Percentiles rank a stretch among this genome's conserved stretches.
phyloP scores from a whole-genome alignment of 2,888 invertebrate genomes.

The Danaus chrysippus region DNA sequence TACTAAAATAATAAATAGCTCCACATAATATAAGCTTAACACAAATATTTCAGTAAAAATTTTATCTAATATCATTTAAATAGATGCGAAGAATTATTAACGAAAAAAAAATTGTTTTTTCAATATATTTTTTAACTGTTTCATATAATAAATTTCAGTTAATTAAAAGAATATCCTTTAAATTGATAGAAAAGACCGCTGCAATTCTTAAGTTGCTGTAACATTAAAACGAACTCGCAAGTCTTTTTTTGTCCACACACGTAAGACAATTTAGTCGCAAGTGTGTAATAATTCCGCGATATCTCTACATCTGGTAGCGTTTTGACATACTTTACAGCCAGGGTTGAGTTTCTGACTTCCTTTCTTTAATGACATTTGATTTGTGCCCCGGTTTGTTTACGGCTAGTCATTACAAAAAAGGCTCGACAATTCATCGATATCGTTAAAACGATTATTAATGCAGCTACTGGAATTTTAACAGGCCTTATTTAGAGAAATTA shows the following conservation, averaged over 20 bases:
- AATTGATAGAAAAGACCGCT: too few species aligned
- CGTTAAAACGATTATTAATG: not conserved
- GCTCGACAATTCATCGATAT: slow-evolving; percentile 1
- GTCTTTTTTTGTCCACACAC: slow-evolving; percentile 4
- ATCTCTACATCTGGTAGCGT: slow-evolving; percentile 63
- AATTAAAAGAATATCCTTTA: too few species aligned
- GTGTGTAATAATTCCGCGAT: slow-evolving; percentile 25
- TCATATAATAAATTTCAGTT: too few species aligned
- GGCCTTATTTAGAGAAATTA: too few species aligned
- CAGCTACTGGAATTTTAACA: too few species aligned
- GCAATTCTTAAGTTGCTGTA: not conserved
- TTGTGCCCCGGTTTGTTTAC: slow-evolving; percentile 45
- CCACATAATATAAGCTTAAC: not conserved
- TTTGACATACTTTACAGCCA: slow-evolving; percentile 63
- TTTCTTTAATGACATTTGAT: slow-evolving; percentile 57
- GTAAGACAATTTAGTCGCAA: not conserved
- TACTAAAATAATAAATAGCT: not conserved
- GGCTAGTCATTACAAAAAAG: slow-evolving; percentile 21
- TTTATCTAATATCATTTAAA: too few species aligned
- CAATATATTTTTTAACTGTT: too few species aligned
- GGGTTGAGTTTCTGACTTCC: slow-evolving; percentile 42
- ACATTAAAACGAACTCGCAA: slow-evolving; percentile 51
- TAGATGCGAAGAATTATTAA: too few species aligned
- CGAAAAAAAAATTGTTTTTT: too few species aligned
- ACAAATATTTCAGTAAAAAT: too few species aligned